Conservation (phyloP, 1,140 invertebrate species). For the Latrodectus geometricus region DNA sequence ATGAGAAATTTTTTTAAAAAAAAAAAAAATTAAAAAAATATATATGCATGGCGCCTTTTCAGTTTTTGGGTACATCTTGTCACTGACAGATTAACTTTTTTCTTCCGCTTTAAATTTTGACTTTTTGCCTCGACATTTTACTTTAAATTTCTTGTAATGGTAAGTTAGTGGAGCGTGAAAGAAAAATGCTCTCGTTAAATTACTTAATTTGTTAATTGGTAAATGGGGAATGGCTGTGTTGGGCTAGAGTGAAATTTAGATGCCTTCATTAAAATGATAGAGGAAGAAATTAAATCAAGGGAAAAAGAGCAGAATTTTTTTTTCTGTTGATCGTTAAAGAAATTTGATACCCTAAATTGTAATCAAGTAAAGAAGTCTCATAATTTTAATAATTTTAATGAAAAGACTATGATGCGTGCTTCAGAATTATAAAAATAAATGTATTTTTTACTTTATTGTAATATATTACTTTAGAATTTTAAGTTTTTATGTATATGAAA, state of each 20-base stretch:
- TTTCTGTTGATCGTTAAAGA: background rate
- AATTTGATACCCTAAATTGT: background rate
- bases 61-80: background rate
- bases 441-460: no score
- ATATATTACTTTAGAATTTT: no score
- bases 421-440: no score
- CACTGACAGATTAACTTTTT: background rate
- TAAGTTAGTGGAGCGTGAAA: constrained; percentile 3
- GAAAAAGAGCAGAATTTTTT: background rate
- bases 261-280: background rate
- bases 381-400: no score
- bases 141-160: constrained; percentile 29
- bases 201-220: constrained; percentile 50
- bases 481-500: no score
- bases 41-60: background rate
- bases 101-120: no score
- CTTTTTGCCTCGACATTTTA: background rate
- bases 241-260: background rate
- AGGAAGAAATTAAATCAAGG: background rate
- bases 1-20: background rate
- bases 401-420: no score
- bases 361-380: background rate
- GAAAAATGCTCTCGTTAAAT: constrained; percentile 2
- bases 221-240: background rate
- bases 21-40: background rate